Base-by-base conservation (phyloP, 2,888 invertebrate genomes). In the Pandemis cinnamomeana region DNA sequence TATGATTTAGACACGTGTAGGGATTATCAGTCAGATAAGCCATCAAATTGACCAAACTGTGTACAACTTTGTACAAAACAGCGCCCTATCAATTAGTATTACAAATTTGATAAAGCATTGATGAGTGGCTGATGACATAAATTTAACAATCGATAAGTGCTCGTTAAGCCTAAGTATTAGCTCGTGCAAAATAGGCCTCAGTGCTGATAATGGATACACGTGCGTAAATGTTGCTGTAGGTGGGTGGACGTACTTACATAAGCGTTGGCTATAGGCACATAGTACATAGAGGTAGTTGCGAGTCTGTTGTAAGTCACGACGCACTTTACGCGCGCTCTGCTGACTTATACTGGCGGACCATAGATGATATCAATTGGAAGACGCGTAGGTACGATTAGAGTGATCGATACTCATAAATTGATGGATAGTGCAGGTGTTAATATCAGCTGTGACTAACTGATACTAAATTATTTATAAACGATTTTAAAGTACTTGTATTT, bases 131-230 rank as follows among this genome's bases (percentile, higher is more conserved):
- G 61, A 74, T 68, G 44, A 44, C 55, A 44, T 71, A 46, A 66
- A 44, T 73, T 66, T 60, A 70, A 66, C 42, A 62, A 71, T 74
- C 70, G 74, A 74, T 74, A 71, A 70, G 27, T 70, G 70, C 67
- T 71, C 61, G 27, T 61, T 61, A 36, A 66, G 20, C 41, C 4
- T 61, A 44, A 61, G 70, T 66, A 41, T 60, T 61, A 53, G 66
- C 70, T 61, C 74, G 67, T 71, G 66, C 60, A 74, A 74, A 71
- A 67, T 74, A 74, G 74, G 74, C 71, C 74, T 74, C 61, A 61
- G 41, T 7, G 67, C 70, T 71, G 74, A 74, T 74, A 74, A 74
- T 71, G 66, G 15, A 61, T 74, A 71, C 74, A 71, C 71, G 74
- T 74, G 74, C 62, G 61, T 67, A 55, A 15, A 36, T 51, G 41